These are phyloP conservation scores for Maconellicoccus hirsutus DNA, from an alignment of 1,140 invertebrate genomes.

Conservation along the genomic window DNA sequence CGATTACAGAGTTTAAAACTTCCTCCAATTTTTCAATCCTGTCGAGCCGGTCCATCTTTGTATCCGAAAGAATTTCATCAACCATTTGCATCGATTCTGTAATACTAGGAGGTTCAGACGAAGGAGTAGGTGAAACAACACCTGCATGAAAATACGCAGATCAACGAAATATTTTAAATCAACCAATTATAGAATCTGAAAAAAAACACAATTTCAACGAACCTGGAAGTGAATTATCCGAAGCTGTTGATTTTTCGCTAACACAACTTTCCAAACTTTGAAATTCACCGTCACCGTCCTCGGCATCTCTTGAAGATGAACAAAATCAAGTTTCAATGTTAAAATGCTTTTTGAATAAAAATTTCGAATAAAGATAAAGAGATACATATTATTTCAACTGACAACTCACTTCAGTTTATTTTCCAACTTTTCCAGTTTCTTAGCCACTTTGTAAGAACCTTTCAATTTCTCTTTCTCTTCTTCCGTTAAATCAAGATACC, in stretches of 20 bases:
- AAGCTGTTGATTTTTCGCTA: slow-evolving; percentile 37
- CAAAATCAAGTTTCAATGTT: slow-evolving; percentile 17
- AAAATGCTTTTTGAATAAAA: neutral
- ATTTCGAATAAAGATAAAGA: neutral
- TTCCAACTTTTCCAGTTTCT: slow-evolving; percentile 81
- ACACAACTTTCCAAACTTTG: slow-evolving; percentile 62
- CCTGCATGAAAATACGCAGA: neutral
- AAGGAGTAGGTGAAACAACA: neutral
- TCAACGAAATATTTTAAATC: too few relatives aligned
- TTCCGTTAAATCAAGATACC: slow-evolving; percentile 81
- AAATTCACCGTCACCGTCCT: slow-evolving; percentile 56
- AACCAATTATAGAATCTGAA: too few relatives aligned
- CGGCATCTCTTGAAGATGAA: slow-evolving; percentile 40
- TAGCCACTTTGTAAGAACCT: slow-evolving; percentile 82
- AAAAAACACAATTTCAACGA: slow-evolving; percentile 25
- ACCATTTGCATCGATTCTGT: slow-evolving; percentile 83
- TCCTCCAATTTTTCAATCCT: slow-evolving; percentile 76
- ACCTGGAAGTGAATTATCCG: slow-evolving; percentile 51
- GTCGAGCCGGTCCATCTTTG: slow-evolving; percentile 69
- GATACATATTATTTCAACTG: neutral
- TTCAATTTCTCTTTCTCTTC: slow-evolving; percentile 86
- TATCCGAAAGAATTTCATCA: slow-evolving; percentile 72
- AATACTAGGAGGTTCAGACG: slow-evolving; percentile 68
- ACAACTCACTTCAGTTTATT: slow-evolving; percentile 47
- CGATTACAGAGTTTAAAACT: slow-evolving; percentile 43